Evolutionary conservation across 2,797 vertebrate genomes (phyloP).

Genomic region (Rachycentron canadum): DNA sequence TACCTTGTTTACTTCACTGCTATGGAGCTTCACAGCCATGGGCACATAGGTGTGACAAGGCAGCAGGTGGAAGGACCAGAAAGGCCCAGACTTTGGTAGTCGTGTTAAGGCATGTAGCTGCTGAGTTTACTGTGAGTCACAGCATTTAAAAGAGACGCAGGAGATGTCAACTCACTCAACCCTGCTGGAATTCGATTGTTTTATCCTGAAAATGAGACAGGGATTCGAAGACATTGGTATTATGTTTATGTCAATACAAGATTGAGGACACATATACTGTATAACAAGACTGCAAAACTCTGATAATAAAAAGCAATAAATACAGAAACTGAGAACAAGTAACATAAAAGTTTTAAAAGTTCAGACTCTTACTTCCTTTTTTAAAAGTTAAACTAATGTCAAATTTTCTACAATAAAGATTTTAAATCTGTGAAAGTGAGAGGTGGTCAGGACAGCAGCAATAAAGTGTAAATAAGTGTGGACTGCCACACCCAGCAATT

Average conservation of each 20-base stretch:
- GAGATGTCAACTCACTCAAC: neutral
- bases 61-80: constrained; percentile 77
- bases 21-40: constrained; percentile 28
- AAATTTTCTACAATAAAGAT: constrained; percentile 2
- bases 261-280: neutral
- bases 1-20: constrained; percentile 17
- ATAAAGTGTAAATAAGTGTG: constrained; percentile 27
- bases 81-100: constrained; percentile 39
- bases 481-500: constrained; percentile 33
- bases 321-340: neutral
- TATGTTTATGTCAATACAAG: neutral
- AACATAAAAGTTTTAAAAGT: neutral
- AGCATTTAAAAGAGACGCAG: constrained; percentile 2
- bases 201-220: constrained; percentile 7
- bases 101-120: constrained; percentile 71
- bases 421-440: neutral
- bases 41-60: constrained; percentile 60
- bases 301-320: neutral
- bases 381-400: neutral
- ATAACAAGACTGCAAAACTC: neutral
- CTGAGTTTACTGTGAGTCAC: constrained; percentile 49
- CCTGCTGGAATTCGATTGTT: neutral
- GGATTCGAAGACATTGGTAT: neutral
- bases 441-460: neutral
- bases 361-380: neutral